A percentile compares a stretch with the other conserved stretches of the same genome.
These are phyloP conservation scores for Chiloscyllium punctatum DNA, from an alignment of 2,797 vertebrate species.

Conservation along the genomic window DNA sequence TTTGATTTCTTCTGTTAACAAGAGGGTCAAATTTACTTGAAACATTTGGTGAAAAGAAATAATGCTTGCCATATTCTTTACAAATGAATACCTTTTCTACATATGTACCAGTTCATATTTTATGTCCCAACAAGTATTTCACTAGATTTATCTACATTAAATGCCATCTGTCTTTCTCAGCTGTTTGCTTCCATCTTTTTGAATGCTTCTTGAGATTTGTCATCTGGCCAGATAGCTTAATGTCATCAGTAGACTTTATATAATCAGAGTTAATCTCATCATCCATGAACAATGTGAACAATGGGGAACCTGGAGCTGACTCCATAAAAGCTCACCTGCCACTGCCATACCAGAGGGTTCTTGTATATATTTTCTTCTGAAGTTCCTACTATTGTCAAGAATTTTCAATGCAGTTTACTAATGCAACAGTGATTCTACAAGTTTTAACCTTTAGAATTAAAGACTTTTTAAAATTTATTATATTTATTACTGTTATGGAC, in stretches of 20 bases:
- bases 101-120: neutral
- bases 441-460: slow-evolving; percentile 1
- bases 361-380: neutral
- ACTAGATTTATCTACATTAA: slow-evolving; percentile 20
- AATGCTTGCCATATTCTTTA: neutral
- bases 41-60: neutral
- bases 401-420: neutral
- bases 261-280: neutral
- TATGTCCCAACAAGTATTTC: neutral
- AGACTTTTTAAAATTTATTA: neutral
- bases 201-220: neutral
- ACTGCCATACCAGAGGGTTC: neutral
- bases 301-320: neutral
- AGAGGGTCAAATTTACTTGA: neutral
- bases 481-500: neutral
- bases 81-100: neutral
- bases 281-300: neutral
- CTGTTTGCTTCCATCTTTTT: slow-evolving; percentile 11
- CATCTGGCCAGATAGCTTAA: neutral
- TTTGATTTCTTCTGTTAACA: neutral
- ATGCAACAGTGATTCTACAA: neutral
- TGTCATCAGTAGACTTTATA: neutral
- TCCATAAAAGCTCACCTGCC: neutral
- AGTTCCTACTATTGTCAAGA: neutral
- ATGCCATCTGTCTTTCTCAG: slow-evolving; percentile 11